A percentile compares a stretch with the other conserved stretches of the same genome.
These are phyloP conservation scores for Protosalanx chinensis DNA, from an alignment of 2,797 vertebrate species.

Conservation along the genomic window DNA sequence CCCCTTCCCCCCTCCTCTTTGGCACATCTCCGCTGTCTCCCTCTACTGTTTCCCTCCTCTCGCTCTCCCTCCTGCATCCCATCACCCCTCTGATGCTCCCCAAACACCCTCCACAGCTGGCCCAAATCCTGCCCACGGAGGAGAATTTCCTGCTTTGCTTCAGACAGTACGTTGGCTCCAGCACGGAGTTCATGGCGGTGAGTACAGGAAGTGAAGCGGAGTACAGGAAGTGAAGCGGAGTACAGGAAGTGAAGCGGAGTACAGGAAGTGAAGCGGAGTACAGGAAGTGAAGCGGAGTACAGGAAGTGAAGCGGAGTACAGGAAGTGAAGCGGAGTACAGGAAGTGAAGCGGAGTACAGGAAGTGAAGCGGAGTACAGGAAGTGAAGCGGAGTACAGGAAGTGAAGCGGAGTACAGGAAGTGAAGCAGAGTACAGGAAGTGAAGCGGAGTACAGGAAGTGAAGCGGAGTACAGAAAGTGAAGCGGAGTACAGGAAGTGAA, in stretches of 20 bases:
- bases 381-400: constrained; percentile 58
- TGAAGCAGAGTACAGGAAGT: constrained; percentile 60
- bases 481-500: not conserved
- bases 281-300: constrained; percentile 12
- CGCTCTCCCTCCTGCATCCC: not conserved
- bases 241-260: not conserved
- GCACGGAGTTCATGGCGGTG: constrained; percentile 94
- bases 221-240: not conserved
- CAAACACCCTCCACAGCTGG: constrained; percentile 72
- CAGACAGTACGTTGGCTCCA: constrained; percentile 91
- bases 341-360: no score
- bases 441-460: not conserved
- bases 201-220: constrained; percentile 50
- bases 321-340: no score
- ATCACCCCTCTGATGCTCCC: constrained; percentile 6
- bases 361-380: constrained; percentile 23
- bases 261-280: constrained; percentile 21
- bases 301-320: not conserved
- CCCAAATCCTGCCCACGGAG: constrained; percentile 95
- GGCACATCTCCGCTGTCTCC: not conserved
- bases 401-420: not conserved
- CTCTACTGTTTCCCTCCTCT: not conserved
- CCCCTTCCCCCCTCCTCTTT: not conserved
- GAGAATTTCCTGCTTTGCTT: constrained; percentile 96
- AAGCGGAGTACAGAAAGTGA: constrained; percentile 60